Evolutionary conservation across 2,797 vertebrate genomes (phyloP), one percentile per base, ranked within the genome.

Genomic region (Sphaeramia orbicularis): DNA sequence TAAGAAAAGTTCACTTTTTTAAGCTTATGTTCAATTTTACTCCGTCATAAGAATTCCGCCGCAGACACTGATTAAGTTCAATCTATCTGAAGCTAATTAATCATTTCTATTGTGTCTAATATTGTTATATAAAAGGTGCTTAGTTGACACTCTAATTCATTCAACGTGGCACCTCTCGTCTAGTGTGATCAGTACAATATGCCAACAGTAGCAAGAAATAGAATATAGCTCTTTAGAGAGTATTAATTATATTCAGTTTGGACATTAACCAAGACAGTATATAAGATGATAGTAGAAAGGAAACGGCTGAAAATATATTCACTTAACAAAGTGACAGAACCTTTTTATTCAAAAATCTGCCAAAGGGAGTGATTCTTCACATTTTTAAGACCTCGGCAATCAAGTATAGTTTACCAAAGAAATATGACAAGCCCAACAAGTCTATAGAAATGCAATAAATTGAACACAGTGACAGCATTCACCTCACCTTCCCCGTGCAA

Each of bases 81-180:
- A 89, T 84, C 79, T 58, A 81, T 88, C 73, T 79, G 62, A 79
- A 74, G 80, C 74, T 86, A 90, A 92, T 92, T 92, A 86, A 90
- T 92, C 72, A 86, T 78, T 89, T 85, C 83, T 67, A 89, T 90
- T 90, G 81, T 89, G 86, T 66, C 51, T 85, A 83, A 88, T 91
- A 90, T 89, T 89, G 86, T 88, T 78, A 74, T 64, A 78, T 76
- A 81, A 89, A 92, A 92, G 89, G 86, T 92, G 90, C 89, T 92
- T 90, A 92, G 89, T 84, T 90, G 90, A 93, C 86, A 90, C 63
- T 91, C 80, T 79, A 67, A 89, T 91, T 93, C 89, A 92, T 15
- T 72, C 49, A 63, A 66, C 68, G 53, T 65, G 78, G 73, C 81
- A 87, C 62, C 70, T 71, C 65, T 71, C 63, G 14, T 80, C 76